phyloP scores from a whole-genome alignment of 2,888 invertebrate genomes.

The Eupithecia insigniata region DNA sequence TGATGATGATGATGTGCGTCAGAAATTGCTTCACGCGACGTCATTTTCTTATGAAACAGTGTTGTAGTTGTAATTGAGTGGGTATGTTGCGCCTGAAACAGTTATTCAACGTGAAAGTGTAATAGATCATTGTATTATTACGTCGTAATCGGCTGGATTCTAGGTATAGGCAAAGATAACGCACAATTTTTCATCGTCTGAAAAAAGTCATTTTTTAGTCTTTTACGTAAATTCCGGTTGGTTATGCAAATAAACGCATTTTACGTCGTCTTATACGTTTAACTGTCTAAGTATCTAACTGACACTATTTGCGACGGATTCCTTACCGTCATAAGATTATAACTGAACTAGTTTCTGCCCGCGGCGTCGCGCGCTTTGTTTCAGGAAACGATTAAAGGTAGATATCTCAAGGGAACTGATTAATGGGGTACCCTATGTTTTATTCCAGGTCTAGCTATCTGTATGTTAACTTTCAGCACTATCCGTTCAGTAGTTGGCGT shows the following conservation, averaged over 20 bases:
- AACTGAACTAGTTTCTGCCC: not conserved
- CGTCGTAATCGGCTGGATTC: constrained; percentile 10
- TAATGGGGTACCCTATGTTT: no score
- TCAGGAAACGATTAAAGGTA: not conserved
- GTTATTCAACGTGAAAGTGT: constrained; percentile 29
- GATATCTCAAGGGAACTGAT: no score
- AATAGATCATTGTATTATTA: constrained; percentile 21
- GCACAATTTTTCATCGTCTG: not conserved
- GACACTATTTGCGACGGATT: not conserved
- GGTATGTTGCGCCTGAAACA: constrained; percentile 21
- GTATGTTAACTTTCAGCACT: no score
- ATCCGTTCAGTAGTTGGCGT: no score
- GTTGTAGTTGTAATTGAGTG: constrained; percentile 17
- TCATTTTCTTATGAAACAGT: constrained; percentile 19
- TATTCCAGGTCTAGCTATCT: no score
- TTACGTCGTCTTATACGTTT: not conserved
- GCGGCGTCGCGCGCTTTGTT: no score
- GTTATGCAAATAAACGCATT: not conserved
- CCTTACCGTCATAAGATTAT: not conserved
- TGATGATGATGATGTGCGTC: no score
- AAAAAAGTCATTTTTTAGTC: no score
- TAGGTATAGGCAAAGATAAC: not conserved
- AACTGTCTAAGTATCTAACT: not conserved
- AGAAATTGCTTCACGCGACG: constrained; percentile 10
- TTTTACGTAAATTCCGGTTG: no score